Conservation (phyloP, 2,113 vertebrate genomes). For the Rhegmatorhina hoffmannsi region DNA sequence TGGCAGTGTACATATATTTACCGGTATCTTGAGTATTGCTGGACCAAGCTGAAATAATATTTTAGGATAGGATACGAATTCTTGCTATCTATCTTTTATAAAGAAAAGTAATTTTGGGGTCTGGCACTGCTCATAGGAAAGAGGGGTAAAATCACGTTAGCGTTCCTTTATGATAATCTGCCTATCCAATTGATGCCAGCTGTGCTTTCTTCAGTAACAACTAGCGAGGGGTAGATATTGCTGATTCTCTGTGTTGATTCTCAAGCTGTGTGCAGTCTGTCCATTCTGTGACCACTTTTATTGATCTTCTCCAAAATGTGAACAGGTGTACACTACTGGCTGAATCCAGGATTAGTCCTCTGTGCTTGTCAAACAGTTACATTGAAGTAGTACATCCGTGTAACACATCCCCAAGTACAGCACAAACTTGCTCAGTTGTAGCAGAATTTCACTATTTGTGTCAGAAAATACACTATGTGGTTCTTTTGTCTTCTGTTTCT, state of each 20-base stretch:
- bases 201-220: neutral
- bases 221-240: neutral
- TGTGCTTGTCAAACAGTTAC: neutral
- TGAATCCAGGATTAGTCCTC: neutral
- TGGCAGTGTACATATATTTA: neutral
- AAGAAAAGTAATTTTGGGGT: neutral
- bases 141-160: accelerated
- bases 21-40: neutral
- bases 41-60: neutral
- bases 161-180: neutral
- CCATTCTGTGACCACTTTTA: neutral
- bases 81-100: neutral
- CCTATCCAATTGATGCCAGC: neutral
- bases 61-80: neutral
- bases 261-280: neutral
- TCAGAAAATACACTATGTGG: neutral
- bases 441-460: neutral
- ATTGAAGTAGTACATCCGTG: neutral
- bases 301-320: neutral
- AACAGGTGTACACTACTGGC: neutral
- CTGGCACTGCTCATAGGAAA: neutral
- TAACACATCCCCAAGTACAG: neutral
- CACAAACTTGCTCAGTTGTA: neutral
- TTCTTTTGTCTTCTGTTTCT: neutral
- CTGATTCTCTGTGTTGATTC: neutral